Evolutionary conservation across 1,140 invertebrate species (phyloP).

Genomic region (Oscheius sp.): DNA sequence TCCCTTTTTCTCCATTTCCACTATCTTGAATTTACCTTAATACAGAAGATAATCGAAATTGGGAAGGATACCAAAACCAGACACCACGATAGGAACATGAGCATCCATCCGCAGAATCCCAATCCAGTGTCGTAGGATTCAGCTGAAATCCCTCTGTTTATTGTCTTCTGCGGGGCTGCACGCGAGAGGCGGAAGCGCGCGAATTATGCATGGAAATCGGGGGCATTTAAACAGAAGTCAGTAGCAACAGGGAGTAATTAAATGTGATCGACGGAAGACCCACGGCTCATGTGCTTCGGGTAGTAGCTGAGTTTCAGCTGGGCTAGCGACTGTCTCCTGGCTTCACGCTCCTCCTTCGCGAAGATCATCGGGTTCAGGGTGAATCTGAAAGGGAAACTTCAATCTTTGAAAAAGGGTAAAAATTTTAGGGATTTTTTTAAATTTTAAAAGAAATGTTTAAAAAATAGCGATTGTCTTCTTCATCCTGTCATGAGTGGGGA

Average conservation of each 20-base stretch:
- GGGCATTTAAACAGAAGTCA: too few species aligned
- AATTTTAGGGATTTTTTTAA: too few species aligned
- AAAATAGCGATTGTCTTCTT: too few species aligned
- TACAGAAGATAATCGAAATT: constrained; percentile 79
- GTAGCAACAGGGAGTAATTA: neutral
- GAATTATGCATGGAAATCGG: too few species aligned
- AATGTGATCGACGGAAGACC: constrained; percentile 35
- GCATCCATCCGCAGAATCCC: constrained; percentile 79
- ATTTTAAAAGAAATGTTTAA: too few species aligned
- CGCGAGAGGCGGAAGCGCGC: too few species aligned
- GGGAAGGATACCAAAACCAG: constrained; percentile 87
- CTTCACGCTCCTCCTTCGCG: constrained; percentile 60
- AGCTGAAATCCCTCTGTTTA: constrained; percentile 40
- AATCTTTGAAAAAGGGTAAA: neutral
- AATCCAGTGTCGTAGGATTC: constrained; percentile 70
- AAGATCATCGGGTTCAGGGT: constrained; percentile 60
- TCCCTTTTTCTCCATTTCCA: neutral
- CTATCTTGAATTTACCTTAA: constrained; percentile 82
- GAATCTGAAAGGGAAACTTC: constrained; percentile 41
- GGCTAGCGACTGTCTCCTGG: constrained; percentile 56
- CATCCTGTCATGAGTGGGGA: too few species aligned
- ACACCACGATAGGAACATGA: constrained; percentile 69
- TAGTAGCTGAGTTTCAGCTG: constrained; percentile 60
- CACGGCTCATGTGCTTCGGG: constrained; percentile 57
- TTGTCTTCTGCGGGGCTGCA: neutral